Percentiles rank a stretch among this genome's conserved stretches.
Evolutionary conservation across 2,888 invertebrate species (phyloP).

Genomic region (Macaria liturata): DNA sequence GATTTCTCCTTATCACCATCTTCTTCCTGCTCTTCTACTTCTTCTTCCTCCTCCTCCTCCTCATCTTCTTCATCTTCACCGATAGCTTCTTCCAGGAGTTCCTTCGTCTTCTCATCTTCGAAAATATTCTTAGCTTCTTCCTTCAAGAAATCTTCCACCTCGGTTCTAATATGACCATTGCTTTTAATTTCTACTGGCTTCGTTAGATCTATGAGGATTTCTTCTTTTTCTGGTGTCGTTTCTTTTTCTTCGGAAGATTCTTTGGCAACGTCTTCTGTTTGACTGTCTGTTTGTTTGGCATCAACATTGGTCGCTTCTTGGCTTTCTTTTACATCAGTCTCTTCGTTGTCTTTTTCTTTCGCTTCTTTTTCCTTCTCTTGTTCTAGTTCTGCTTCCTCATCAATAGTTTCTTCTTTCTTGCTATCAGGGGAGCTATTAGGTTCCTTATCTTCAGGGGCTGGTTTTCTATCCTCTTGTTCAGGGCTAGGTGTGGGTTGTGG

Average conservation of each 20-base stretch:
- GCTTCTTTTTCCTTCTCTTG: slow-evolving; percentile 9
- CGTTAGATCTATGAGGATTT: slow-evolving; percentile 41
- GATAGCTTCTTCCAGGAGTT: slow-evolving; percentile 67
- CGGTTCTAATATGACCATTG: slow-evolving; percentile 49
- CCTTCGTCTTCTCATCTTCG: slow-evolving; percentile 56
- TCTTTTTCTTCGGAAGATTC: slow-evolving; percentile 35
- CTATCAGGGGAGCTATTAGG: background rate
- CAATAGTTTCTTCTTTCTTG: slow-evolving; percentile 26
- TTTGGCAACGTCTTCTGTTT: slow-evolving; percentile 1
- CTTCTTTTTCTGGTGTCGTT: slow-evolving; percentile 23
- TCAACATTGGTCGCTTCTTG: background rate
- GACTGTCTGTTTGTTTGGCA: background rate
- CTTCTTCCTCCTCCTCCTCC: slow-evolving; percentile 44
- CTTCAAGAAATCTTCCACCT: slow-evolving; percentile 58
- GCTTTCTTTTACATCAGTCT: background rate
- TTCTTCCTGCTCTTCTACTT: slow-evolving; percentile 40
- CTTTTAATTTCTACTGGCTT: slow-evolving; percentile 43
- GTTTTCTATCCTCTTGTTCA: background rate
- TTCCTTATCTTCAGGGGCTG: background rate
- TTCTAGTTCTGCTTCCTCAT: slow-evolving; percentile 25
- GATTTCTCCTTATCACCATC: slow-evolving; percentile 61
- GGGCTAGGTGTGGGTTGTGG: slow-evolving; percentile 1
- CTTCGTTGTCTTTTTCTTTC: slow-evolving; percentile 21
- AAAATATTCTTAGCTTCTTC: slow-evolving; percentile 45
- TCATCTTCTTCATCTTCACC: slow-evolving; percentile 50